Evolutionary conservation across 1,140 invertebrate genomes (phyloP), one percentile per base, ranked within the genome.

Genomic region (Luehdorfia chinensis): DNA sequence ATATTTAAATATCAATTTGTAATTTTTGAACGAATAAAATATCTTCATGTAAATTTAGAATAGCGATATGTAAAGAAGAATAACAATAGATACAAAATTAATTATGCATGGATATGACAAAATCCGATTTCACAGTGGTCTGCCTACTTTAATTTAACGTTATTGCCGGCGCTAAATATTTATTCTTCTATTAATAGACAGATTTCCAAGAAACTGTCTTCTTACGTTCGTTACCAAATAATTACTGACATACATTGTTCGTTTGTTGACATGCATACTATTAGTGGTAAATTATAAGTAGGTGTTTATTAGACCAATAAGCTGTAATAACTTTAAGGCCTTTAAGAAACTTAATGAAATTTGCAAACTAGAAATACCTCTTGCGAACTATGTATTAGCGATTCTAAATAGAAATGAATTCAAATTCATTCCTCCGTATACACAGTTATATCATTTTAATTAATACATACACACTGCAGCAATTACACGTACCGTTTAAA

Each of bases 321-420:
- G 13, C 25, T 41, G n/a, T n/a, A n/a, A 27, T 25, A 43, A 30
- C 27, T 30, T 43, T 43, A 43, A 43, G 39, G 14, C 9, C 25
- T 13, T 43, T 43, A 25, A 43, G 39, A 43, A 43, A 43, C 39
- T 43, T 43, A 30, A 43, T 25, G 9, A 30, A 43, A 43, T 43
- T 43, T 18, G 39, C 39, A 43, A 43, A 43, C 39, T 16, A 43
- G 25, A 30, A 18, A 43, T 43, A 43, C 23, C 39, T 43, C 39
- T 43, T 14, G 30, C 39, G 18, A 16, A 14, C 16, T 43, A 13
- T 23, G n/a, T 19, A 9, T 16, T 13, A 30, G 39, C 25, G 18
- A 50, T 50, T 49, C n/a, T n/a, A n/a, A n/a, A n/a, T n/a, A n/a
- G 45, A 54, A 60, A 58, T 61, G 49, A 55, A 66, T 66, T 66